Percentiles rank a stretch among this genome's conserved stretches.
Evolutionary conservation across 2,113 vertebrate species (phyloP).

Genomic region (Corydoras maculifer): DNA sequence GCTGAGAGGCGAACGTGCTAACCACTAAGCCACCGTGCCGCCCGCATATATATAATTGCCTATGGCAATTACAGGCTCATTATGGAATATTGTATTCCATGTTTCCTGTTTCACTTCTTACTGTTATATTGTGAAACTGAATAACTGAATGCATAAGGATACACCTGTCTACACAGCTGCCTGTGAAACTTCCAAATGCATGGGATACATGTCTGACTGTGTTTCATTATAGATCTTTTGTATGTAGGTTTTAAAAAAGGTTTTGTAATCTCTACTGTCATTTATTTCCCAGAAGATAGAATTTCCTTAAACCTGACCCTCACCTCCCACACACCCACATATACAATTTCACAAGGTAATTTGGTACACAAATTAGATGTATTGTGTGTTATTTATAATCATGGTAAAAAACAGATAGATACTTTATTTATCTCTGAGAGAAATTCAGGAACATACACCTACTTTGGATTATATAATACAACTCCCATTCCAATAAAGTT

Average conservation of each 20-base stretch:
- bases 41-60: constrained; percentile 35
- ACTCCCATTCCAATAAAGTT: too few species aligned
- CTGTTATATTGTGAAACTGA: neutral
- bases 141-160: neutral
- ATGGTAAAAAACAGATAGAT: too few species aligned
- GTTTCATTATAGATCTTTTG: neutral
- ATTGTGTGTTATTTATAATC: neutral
- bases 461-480: too few species aligned
- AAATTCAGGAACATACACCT: too few species aligned
- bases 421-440: too few species aligned
- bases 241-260: neutral
- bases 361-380: neutral
- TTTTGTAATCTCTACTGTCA: neutral
- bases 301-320: neutral
- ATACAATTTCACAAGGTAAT: neutral
- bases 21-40: too few species aligned
- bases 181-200: neutral
- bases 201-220: neutral
- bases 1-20: too few species aligned
- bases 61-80: constrained; percentile 43
- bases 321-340: neutral
- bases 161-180: constrained; percentile 16
- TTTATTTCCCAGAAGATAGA: neutral
- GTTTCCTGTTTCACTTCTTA: neutral
- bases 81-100: neutral